phyloP scores from a whole-genome alignment of 1,140 invertebrate species.

The Brachionus calyciflorus region DNA sequence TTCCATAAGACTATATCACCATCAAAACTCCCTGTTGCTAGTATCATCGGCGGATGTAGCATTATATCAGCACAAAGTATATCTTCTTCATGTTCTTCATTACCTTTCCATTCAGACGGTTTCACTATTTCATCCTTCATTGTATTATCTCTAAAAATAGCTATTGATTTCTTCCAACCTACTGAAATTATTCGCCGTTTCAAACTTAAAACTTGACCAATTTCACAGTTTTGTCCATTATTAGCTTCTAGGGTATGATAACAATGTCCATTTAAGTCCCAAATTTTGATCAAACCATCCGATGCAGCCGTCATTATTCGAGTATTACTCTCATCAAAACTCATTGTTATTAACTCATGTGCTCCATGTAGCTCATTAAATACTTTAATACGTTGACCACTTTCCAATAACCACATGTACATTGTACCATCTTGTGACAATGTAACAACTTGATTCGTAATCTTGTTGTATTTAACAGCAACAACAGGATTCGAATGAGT shows the following conservation, averaged over 20 bases:
- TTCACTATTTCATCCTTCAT: slow-evolving; percentile 55
- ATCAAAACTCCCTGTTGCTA: slow-evolving; percentile 69
- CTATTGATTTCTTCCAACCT: slow-evolving; percentile 56
- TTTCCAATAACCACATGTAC: slow-evolving; percentile 60
- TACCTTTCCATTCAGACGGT: slow-evolving; percentile 58
- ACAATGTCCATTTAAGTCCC: slow-evolving; percentile 61
- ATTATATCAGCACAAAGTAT: slow-evolving; percentile 65
- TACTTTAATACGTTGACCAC: slow-evolving; percentile 60
- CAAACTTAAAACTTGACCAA: slow-evolving; percentile 56
- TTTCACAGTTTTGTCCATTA: slow-evolving; percentile 56
- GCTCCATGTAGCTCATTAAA: slow-evolving; percentile 55
- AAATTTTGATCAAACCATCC: slow-evolving; percentile 60
- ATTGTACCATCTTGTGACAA: slow-evolving; percentile 57
- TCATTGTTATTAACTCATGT: slow-evolving; percentile 56
- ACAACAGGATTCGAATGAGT: slow-evolving; percentile 59
- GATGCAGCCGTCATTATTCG: slow-evolving; percentile 56
- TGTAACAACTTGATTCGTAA: slow-evolving; percentile 58
- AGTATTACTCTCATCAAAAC: slow-evolving; percentile 55
- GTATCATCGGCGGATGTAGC: slow-evolving; percentile 63
- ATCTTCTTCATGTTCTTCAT: slow-evolving; percentile 68
- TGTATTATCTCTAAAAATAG: slow-evolving; percentile 55
- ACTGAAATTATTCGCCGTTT: slow-evolving; percentile 57
- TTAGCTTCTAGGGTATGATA: slow-evolving; percentile 54
- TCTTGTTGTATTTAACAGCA: slow-evolving; percentile 55
- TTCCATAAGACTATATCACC: slow-evolving; percentile 76